Evolutionary conservation across 2,888 invertebrate genomes (phyloP), one percentile per base, ranked within the genome.

Genomic region (Epiblema foenella): DNA sequence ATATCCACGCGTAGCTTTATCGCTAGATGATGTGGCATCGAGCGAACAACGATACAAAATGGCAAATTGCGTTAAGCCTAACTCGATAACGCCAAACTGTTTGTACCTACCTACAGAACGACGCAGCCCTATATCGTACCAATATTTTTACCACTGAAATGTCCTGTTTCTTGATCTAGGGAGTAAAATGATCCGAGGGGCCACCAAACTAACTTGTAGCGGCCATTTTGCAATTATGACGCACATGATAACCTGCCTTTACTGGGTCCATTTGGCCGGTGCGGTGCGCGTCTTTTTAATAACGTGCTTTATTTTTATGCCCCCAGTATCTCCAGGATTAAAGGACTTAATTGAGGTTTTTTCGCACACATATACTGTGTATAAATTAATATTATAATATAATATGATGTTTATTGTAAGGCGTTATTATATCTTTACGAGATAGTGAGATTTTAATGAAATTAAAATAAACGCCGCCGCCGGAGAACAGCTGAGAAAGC

Each of bases 261-360:
- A 89, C 88, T 82, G 86, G 84, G 83, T 84, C 85, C 88, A 90
- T 91, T 91, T 89, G 90, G 89, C 89, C 80, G 81, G 82, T 83
- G 84, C 80, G 81, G 82, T 83, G 84, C 86, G 87, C 83, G 85
- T 88, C 86, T 90, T 91, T 91, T 91, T 91, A 89, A 91, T 89
- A 89, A 83, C 88, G 84, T 89, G 82, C 87, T 91, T 92, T 87
- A 90, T 87, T 90, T 90, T 91, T 87, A 91, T 88, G 88, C 86
- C 86, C 86, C 86, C 83, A 84, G 86, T 89, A 89, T 89, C 86
- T 86, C 83, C 76, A 78, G 81, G 82, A 84, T 89, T 89, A 87
- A 82, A 80, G 82, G 78, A 80, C 85, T 84, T 87, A 89, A 89
- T 88, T 87, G 85, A 82, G 82, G 82, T 85, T 86, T 89, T 54